Evolutionary conservation across 53 echinoderm and acorn worm genomes (phyloP), one percentile per base, ranked within the genome.

Genomic region (Arbacia lixula): DNA sequence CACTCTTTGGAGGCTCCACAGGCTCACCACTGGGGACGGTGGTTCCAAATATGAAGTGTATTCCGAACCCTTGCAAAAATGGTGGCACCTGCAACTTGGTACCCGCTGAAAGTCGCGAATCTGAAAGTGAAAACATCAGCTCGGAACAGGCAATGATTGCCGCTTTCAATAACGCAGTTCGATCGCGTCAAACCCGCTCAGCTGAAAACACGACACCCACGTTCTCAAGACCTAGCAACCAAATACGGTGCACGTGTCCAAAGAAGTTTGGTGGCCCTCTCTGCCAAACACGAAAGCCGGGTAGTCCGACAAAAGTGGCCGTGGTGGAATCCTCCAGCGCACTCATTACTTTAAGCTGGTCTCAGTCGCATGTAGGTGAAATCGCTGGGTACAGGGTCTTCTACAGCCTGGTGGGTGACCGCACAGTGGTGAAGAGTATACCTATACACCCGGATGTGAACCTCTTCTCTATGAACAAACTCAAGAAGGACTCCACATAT

Each of bases 41-140:
- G 52, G 63, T 81, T 0, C 77, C 77, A 16, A 56, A 77, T 32
- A 25, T 77, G 28, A 58, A 77, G 6, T 98, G 99, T 54, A 83
- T 86, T 42, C 99, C 99, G 6, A 98, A 92, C 57, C 99, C 99
- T 20, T 98, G 99, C 58, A 35, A 40, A 28, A 90, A 98, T 84
- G 86, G 82, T 4, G 99, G 99, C 1, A 68, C 56, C 26, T 97
- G 97, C 66, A 81, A 42, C 34, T 30, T 8, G 43, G 63, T 81
- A 40, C 64, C 82, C 41, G 62, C 62, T 43, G 30, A 61, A 32
- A 81, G 64, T 19, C 17, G 34, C 17, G 82, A 81, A 31, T 63
- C 64, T 42, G 62, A 40, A 42, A 81, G 64, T 63, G 82, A 81
- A 81, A 81, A 81, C 49, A 14, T 81, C 1, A 81, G 82, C 27